Percentiles rank a stretch among this genome's conserved stretches.
These are phyloP conservation scores for Drosophila subobscura DNA, from an alignment of 1,140 invertebrate species.

Conservation along the genomic window DNA sequence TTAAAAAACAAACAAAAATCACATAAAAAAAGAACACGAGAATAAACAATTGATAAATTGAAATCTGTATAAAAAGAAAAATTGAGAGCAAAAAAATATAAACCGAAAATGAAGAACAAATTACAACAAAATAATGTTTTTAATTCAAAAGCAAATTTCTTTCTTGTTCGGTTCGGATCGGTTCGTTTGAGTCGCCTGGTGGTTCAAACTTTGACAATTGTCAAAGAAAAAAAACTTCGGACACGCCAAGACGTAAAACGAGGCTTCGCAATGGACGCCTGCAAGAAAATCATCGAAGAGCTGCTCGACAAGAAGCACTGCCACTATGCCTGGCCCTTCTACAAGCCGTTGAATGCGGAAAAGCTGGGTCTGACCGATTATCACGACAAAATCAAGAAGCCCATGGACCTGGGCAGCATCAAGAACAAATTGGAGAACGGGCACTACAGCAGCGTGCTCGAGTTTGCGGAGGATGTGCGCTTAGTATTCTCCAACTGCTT, in stretches of 20 bases:
- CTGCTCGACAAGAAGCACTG: constrained; percentile 98
- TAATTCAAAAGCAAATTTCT: constrained; percentile 24
- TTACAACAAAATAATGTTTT: constrained; percentile 34
- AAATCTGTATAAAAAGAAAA: constrained; percentile 48
- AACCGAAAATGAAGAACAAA: constrained; percentile 20
- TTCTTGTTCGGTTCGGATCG: too few relatives aligned
- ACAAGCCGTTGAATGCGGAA: constrained; percentile 98
- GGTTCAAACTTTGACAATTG: too few relatives aligned
- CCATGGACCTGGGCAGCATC: constrained; percentile 99
- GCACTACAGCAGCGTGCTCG: constrained; percentile 94
- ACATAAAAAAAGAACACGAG: constrained; percentile 5
- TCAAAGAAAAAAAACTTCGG: too few relatives aligned
- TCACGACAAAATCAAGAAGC: constrained; percentile 99
- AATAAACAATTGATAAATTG: constrained; percentile 2
- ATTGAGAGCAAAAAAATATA: constrained; percentile 22
- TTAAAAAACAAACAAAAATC: constrained; percentile 19
- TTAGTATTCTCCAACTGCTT: constrained; percentile 99
- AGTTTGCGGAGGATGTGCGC: constrained; percentile 97
- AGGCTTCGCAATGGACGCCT: constrained; percentile 94
- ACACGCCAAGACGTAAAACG: constrained; percentile 89
- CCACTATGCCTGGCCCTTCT: constrained; percentile 99
- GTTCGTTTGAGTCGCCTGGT: too few relatives aligned
- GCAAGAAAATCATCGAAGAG: constrained; percentile 97
- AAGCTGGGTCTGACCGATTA: constrained; percentile 98
- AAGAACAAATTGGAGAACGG: constrained; percentile 98